Base-by-base conservation (phyloP, 2,113 vertebrate genomes). In the Entomyzon cyanotis region DNA sequence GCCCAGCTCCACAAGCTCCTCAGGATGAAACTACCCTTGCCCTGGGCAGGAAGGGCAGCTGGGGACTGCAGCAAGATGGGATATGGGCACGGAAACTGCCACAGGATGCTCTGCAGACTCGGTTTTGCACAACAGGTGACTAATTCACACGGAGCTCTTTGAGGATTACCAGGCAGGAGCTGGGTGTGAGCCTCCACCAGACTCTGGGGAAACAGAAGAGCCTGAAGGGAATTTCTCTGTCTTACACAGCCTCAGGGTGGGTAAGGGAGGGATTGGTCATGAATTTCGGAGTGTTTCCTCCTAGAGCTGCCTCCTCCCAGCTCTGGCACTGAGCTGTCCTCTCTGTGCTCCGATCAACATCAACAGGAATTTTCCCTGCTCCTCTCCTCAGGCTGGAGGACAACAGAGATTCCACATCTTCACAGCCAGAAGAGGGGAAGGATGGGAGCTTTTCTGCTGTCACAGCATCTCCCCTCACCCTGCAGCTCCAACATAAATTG, bases 401-500 rank as follows among this genome's bases (percentile, higher is more conserved):
- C 27, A 73, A 35, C 10, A 10, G 6, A 47, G 39, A 7, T 50
- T 65, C 41, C 74, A 87, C 15, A 80, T 53, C 50, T 89, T 59
- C 71, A 17, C 11, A 83, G 74, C 35, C 75, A 87, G 67, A 49
- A 39, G 20, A 85, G 18, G 84, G 85, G 63, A 53, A 74, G 65
- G 84, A 79, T 30, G 12, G 13, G 33, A 89, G 31, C 20, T 89
- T 76, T 52, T 3, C 37, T 28, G 21, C 74, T 65, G 23, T 10
- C 56, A 5, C 58, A 81, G 68, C 68, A 88, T 9, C 63, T 56
- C 55, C 58, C 31, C 62, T 64, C 16, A 4, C 64, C 80, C 91
- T 44, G 67, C 2, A 6, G 49, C 76, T 86, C 82, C 69, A 22
- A 6, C 39, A 2, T 0, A 10, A 2, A 3, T 16, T 0, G 1